These are phyloP conservation scores for Psettodes erumei DNA, from an alignment of 2,113 vertebrate species.

Conservation along the genomic window DNA sequence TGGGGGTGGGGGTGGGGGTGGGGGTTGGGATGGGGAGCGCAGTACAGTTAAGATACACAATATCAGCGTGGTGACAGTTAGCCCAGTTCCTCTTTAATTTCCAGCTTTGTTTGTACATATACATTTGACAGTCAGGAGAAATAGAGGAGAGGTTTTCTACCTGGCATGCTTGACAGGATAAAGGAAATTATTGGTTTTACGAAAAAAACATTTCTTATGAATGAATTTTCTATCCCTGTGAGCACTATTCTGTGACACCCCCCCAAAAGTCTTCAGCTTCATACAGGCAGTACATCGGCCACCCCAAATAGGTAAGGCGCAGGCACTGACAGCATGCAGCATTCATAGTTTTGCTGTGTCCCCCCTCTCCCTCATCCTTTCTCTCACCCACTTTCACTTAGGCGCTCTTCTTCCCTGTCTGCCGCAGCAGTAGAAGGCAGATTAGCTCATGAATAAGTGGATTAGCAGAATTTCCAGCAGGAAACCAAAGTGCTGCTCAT, in stretches of 20 bases:
- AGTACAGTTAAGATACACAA: slow-evolving; percentile 8
- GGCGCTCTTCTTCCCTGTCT: slow-evolving; percentile 73
- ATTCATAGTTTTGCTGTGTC: slow-evolving; percentile 54
- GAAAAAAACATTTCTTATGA: slow-evolving; percentile 35
- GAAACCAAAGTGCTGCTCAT: slow-evolving; percentile 86
- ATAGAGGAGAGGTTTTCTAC: slow-evolving; percentile 8
- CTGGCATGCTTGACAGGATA: slow-evolving; percentile 36
- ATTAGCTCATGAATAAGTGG: slow-evolving; percentile 87
- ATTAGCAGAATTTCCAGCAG: slow-evolving; percentile 86
- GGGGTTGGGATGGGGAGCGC: slow-evolving; percentile 27
- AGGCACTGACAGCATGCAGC: slow-evolving; percentile 50
- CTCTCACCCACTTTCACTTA: slow-evolving; percentile 67
- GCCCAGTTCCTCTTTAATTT: slow-evolving; percentile 32
- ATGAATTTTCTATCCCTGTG: slow-evolving; percentile 9
- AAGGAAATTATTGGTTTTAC: slow-evolving; percentile 17
- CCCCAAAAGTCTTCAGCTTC: slow-evolving; percentile 38
- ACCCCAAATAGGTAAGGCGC: slow-evolving; percentile 57
- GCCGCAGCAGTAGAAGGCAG: slow-evolving; percentile 81
- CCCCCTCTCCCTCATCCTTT: slow-evolving; percentile 54
- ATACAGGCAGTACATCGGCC: slow-evolving; percentile 38
- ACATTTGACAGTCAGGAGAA: not conserved
- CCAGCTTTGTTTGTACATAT: slow-evolving; percentile 50
- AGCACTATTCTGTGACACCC: slow-evolving; percentile 37
- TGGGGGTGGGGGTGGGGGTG: too few relatives aligned
- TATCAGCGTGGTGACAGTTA: slow-evolving; percentile 41